Evolutionary conservation across 1,140 invertebrate genomes (phyloP), one percentile per base, ranked within the genome.

Genomic region (Aphaenogaster rudis): DNA sequence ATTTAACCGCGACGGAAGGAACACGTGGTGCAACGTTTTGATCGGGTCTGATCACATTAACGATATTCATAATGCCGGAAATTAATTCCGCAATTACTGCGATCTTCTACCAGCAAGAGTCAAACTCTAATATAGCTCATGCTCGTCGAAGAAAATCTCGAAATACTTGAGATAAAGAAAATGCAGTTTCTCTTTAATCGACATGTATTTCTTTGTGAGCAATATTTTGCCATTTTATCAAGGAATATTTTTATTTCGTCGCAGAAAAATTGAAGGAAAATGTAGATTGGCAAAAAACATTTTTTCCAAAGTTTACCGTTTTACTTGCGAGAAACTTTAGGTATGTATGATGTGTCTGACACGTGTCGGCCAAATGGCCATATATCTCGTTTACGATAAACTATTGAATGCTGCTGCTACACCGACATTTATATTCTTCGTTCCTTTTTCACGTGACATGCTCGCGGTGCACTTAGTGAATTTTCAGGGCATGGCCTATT

Each of bases 41-140:
- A 39, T 57, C 33, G 50, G 50, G 17, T 77, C n/a, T 77, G 21
- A 36, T 64, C 59, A 48, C 33, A 78, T 78, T 48, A 48, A 78
- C 4, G 57, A 45, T 45, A 63, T 45, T 61, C 57, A 59, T 48
- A 78, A 48, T 36, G 42, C 42, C 5, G 42, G 42, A 78, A 42
- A 59, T 76, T 39, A 76, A 21, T 17, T 59, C 54, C 17, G 36
- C 21, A 50, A 69, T 69, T 50, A 21, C 6, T 9, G 54, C 11
- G 52, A 76, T 17, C 36, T 36, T 57, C n/a, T 42, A 17, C 52
- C 13, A 59, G 54, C 52, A 42, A 74, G 36, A 74, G 6, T 57
- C 50, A 57, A 74, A 39, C 17, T 6, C 9, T 28, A 13, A 71
- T 42, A 15, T 8, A 76, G 8, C 0, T 6, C n/a, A 13, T 15